These are phyloP conservation scores for Laticauda laticaudata DNA, from an alignment of 2,113 vertebrate genomes.

Conservation along the genomic window DNA sequence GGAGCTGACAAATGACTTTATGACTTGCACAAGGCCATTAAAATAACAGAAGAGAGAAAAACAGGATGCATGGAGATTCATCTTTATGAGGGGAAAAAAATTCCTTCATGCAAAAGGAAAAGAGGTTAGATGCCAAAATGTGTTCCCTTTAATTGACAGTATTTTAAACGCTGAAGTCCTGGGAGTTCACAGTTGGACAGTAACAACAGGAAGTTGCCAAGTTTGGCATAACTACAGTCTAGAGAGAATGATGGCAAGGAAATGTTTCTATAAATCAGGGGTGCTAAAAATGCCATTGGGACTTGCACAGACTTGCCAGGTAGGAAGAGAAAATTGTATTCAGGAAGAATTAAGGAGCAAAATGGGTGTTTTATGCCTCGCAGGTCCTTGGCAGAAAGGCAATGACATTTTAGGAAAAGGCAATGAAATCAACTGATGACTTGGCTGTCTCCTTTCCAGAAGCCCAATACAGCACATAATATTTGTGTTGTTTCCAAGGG, in stretches of 20 bases:
- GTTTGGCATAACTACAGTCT: not conserved
- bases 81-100: not conserved
- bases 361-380: not conserved
- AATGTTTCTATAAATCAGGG: not conserved
- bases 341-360: not conserved
- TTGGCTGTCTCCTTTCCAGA: not conserved
- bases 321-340: not conserved
- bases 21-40: not conserved
- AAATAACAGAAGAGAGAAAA: not conserved
- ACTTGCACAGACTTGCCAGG: not conserved
- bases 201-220: conserved; percentile 13
- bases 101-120: not conserved
- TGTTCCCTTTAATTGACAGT: conserved; percentile 1
- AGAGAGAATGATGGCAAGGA: not conserved
- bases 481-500: not conserved
- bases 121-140: not conserved
- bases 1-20: conserved; percentile 5
- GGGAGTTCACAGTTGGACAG: not conserved
- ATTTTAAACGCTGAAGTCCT: not conserved
- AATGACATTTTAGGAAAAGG: not conserved
- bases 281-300: not conserved
- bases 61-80: not conserved
- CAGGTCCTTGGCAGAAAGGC: not conserved
- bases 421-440: not conserved
- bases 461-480: not conserved